Base-by-base conservation (phyloP, 2,888 invertebrate genomes). In the Melitaea athalia region DNA sequence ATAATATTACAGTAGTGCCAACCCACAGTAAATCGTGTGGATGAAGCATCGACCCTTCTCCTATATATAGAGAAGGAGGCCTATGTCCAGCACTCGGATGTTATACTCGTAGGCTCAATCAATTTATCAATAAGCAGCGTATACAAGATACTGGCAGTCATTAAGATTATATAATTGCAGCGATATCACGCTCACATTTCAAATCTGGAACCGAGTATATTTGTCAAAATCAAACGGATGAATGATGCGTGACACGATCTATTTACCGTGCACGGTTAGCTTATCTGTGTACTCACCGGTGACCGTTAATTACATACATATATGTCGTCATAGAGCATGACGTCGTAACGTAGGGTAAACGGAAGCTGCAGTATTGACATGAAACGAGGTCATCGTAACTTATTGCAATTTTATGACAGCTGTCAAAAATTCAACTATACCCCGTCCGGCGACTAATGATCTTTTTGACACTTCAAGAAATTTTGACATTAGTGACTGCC, bases 181-280 rank as follows among this genome's bases (percentile, higher is more conserved):
- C 11, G 3, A 11, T 15, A 15, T 42, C 38, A 57, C 42, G 38
- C 8, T 55, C 33, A 55, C 12, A 12, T 17, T 52, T 52, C 52
- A 24, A 52, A 52, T 52, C 33, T 33, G 33, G 31, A 55, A 14
- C 33, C 24, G 45, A 15, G 61, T 45, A 67, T 63, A 66, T 67
- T 60, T 69, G 69, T 60, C 66, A 69, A 59, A 38, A 61, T 59
- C 66, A 49, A 60, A 60, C 59, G 63, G 31, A 60, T 60, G 66
- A 66, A 63, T 63, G 63, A 63, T 53, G 66, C 60, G 24, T 60
- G 59, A 69, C 66, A 47, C 63, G 60, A 57, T 31, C 57, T 57
- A 57, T 57, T 57, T 57, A 57, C 57, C n/a, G 10, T 42, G 57
- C 8, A 42, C 57, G 42, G 57, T 57, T 42, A 42, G 38, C 38